Percentiles rank a stretch among this genome's conserved stretches.
Evolutionary conservation across 92 coral and sea anemone genomes (phyloP).

Genomic region (Siderastrea radians): DNA sequence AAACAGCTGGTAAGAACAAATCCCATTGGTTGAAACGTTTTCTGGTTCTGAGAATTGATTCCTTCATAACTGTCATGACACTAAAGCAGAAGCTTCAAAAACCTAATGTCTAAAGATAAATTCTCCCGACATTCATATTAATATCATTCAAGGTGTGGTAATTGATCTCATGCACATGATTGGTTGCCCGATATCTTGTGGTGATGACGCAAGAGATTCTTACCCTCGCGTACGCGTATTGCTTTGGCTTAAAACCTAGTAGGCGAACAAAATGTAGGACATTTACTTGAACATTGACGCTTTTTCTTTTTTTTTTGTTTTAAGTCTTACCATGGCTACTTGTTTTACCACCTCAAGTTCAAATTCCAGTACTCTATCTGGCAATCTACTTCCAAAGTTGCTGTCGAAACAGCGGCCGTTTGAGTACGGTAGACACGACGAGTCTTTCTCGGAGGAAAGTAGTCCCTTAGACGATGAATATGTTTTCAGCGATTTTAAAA

Average conservation of each 20-base stretch:
- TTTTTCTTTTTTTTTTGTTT: not conserved
- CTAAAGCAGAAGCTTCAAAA: not conserved
- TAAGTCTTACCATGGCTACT: not conserved
- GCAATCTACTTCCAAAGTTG: not conserved
- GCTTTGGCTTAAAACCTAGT: not conserved
- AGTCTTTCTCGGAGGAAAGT: not conserved
- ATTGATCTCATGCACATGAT: not conserved
- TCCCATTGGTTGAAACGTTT: slow-evolving; percentile 18
- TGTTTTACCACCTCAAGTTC: slow-evolving; percentile 4
- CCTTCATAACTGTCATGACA: not conserved
- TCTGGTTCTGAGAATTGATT: slow-evolving; percentile 4
- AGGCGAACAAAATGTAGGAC: not conserved
- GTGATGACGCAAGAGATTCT: not conserved
- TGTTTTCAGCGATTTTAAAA: not conserved
- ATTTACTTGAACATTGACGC: not conserved
- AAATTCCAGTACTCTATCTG: not conserved
- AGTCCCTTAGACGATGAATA: not conserved
- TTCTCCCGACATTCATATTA: not conserved
- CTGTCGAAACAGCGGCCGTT: slow-evolving; percentile 1
- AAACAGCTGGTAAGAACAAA: not conserved
- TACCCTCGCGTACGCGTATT: not conserved
- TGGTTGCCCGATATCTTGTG: not conserved
- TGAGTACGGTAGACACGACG: not conserved
- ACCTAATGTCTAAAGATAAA: not conserved
- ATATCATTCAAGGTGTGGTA: not conserved